These are phyloP conservation scores for Mirounga angustirostris DNA, from an alignment of 2,113 vertebrate genomes.

Conservation along the genomic window DNA sequence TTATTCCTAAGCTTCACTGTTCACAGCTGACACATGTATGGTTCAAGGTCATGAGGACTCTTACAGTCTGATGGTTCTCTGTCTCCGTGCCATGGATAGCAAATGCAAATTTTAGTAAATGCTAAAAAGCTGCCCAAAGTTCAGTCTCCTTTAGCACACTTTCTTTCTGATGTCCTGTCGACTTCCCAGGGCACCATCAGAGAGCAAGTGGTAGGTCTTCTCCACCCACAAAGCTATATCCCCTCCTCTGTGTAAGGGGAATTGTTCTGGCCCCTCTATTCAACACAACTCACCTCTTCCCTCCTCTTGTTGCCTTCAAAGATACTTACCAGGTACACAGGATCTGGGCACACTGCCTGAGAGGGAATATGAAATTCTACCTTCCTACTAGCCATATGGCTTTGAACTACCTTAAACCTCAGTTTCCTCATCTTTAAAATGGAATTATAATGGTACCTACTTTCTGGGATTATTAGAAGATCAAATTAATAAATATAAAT, in stretches of 20 bases:
- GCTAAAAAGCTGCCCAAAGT: neutral
- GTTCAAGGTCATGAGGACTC: neutral
- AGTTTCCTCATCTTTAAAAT: neutral
- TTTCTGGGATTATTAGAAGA: neutral
- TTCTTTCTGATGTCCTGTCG: neutral
- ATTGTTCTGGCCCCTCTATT: accelerated
- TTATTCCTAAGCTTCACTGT: neutral
- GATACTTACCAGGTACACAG: neutral
- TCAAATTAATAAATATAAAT: neutral
- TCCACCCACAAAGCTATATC: neutral
- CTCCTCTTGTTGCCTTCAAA: neutral
- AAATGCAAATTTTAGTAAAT: neutral
- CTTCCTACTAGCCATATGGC: neutral
- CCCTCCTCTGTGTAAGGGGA: too few species aligned
- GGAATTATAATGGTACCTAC: neutral
- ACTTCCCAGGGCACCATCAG: neutral
- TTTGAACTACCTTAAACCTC: neutral
- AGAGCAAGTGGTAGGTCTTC: neutral
- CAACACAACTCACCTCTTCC: neutral
- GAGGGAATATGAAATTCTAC: neutral
- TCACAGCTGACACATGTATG: neutral
- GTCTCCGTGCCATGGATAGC: neutral
- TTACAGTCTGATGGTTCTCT: neutral
- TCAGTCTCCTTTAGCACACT: neutral
- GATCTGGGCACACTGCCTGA: neutral